Evolutionary conservation across 2,888 invertebrate species (phyloP).

Genomic region (Pyrochroa serraticornis): DNA sequence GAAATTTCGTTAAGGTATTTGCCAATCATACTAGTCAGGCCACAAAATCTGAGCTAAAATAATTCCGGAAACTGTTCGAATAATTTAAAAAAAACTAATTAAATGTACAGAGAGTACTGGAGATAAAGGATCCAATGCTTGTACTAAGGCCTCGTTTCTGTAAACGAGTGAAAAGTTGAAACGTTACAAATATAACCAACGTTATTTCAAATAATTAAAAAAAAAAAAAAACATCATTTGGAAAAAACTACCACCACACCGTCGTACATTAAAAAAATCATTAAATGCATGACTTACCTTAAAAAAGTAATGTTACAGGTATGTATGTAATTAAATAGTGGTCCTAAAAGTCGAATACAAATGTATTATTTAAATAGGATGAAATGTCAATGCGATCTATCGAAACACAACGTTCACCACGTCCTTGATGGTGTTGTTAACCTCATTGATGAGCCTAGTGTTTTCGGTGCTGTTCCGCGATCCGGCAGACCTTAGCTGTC

Average conservation of each 20-base stretch:
- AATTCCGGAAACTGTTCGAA: neutral
- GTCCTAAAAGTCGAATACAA: conserved; percentile 48
- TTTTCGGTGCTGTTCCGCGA: conserved; percentile 73
- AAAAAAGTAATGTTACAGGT: conserved; percentile 19
- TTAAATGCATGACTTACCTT: conserved; percentile 51
- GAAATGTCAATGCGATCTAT: conserved; percentile 36
- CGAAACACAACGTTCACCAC: conserved; percentile 72
- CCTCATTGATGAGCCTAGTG: conserved; percentile 71
- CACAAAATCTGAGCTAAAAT: neutral
- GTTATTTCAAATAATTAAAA: conserved; percentile 7
- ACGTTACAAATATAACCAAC: conserved; percentile 3
- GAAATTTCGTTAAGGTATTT: conserved; percentile 3
- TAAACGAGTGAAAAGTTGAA: conserved; percentile 10
- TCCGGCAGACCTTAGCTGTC: conserved; percentile 71
- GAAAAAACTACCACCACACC: conserved; percentile 35
- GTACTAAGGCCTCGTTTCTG: conserved; percentile 1
- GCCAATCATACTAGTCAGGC: neutral
- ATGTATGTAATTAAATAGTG: conserved; percentile 39
- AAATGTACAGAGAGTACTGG: neutral
- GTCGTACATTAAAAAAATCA: conserved; percentile 33
- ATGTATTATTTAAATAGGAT: conserved; percentile 33
- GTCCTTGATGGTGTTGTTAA: conserved; percentile 74
- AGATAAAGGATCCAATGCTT: too few relatives aligned
- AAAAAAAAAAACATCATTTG: conserved; percentile 29
- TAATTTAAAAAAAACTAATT: neutral